Percentiles rank a stretch among this genome's conserved stretches.
phyloP scores from a whole-genome alignment of 2,797 vertebrate genomes.

The Paguma larvata region DNA sequence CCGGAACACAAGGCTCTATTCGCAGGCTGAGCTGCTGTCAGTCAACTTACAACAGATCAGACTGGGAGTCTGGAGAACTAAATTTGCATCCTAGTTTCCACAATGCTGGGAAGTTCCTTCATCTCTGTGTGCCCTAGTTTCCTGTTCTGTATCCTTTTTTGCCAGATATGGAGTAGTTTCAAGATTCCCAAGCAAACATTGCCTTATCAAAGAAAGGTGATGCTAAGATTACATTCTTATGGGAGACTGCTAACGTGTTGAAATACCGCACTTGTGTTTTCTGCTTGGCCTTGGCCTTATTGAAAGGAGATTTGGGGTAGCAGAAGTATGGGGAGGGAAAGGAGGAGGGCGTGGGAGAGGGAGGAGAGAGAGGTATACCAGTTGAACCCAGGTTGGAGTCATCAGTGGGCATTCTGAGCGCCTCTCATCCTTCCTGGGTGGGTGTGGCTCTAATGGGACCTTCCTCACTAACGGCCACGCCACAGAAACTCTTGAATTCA shows the following conservation, averaged over 20 bases:
- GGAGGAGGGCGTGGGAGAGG: fast-evolving
- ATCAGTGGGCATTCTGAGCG: background rate
- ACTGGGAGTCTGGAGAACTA: background rate
- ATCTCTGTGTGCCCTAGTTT: background rate
- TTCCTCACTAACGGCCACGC: background rate
- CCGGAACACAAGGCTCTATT: background rate
- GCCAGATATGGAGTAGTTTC: background rate
- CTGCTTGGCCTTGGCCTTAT: background rate
- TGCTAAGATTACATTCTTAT: background rate
- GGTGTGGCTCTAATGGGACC: background rate
- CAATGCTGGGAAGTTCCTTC: background rate
- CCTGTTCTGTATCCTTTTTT: conserved; percentile 15
- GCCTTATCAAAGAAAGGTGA: background rate
- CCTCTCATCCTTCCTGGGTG: background rate
- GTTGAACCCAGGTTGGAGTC: background rate
- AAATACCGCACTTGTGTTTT: background rate
- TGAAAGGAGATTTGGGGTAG: background rate
- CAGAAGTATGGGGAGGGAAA: background rate
- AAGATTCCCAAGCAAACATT: background rate
- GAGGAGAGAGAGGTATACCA: background rate
- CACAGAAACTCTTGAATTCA: background rate
- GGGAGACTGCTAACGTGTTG: background rate
- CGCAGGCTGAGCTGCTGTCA: background rate
- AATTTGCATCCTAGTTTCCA: background rate
- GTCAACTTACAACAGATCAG: background rate